Conservation (phyloP, 2,888 invertebrate genomes). For the Nomada lathburiana region DNA sequence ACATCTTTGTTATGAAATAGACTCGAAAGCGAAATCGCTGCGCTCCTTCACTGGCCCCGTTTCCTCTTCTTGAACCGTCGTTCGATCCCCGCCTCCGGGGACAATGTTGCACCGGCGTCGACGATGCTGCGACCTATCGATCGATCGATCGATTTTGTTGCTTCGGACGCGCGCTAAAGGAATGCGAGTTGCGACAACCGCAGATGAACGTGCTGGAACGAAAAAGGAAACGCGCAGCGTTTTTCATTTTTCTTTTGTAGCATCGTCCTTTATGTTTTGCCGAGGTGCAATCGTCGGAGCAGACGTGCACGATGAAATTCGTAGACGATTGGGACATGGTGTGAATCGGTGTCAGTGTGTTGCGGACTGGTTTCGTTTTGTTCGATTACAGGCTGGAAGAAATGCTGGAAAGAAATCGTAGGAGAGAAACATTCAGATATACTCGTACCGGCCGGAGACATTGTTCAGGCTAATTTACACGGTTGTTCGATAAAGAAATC, state of each 20-base stretch:
- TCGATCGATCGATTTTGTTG: not conserved
- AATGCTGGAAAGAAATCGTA: no score
- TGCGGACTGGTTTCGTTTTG: no score
- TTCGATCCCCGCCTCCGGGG: not conserved
- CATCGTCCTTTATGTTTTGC: not conserved
- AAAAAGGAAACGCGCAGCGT: not conserved
- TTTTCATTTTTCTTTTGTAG: not conserved
- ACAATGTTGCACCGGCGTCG: slow-evolving; percentile 26
- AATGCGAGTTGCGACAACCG: not conserved
- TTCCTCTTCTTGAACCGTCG: slow-evolving; percentile 20
- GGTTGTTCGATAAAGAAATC: no score
- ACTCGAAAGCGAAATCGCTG: slow-evolving; percentile 77
- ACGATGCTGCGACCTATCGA: slow-evolving; percentile 3
- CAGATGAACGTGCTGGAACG: slow-evolving; percentile 29
- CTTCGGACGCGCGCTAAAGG: not conserved
- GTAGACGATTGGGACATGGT: not conserved
- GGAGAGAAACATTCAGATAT: no score
- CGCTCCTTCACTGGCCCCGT: slow-evolving; percentile 35
- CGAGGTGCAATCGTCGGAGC: no score
- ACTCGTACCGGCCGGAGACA: no score
- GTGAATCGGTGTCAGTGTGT: no score
- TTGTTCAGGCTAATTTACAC: no score
- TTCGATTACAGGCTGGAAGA: no score
- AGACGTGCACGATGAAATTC: not conserved
- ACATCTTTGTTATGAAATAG: slow-evolving; percentile 80